Base-by-base conservation (phyloP, 2,113 vertebrate genomes). In the Labeo rohita region DNA sequence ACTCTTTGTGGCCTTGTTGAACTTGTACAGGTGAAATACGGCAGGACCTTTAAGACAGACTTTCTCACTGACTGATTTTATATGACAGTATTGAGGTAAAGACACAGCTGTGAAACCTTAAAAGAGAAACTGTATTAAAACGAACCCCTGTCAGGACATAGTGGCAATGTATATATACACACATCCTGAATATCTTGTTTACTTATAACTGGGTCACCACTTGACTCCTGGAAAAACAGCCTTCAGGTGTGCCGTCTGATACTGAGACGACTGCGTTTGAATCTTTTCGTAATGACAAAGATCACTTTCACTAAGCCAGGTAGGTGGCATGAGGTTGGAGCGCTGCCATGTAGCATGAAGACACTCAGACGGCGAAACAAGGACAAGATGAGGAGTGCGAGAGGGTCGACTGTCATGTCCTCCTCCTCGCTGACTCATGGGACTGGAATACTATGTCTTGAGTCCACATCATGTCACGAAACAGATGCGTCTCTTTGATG, bases 401-500 rank as follows among this genome's bases (percentile, higher is more conserved):
- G 56, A 72, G 72, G 43, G 13, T 36, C 34, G 66, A 65, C 66
- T 84, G 76, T 84, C 88, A 86, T 21, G 50, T 49, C 49, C 49
- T 50, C 59, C 70, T 66, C 36, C 45, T 28, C 47, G 34, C 56
- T 50, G 50, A 75, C 56, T 72, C 77, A 59, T 8, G 76, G 82
- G 70, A 50, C 78, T 34, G 34, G 59, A 81, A 28, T 28, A 28
- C 28, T 28, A 28, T 28, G 28, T 28, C 28, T 28, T 28, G 28
- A 28, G 28, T 87, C 80, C 59, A 80, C 87, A 28, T 87, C 87
- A 28, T 89, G 82, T 90, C 80, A 66, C 34, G 75, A 90, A 90
- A 91, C 89, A 91, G 88, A 91, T 89, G 89, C 81, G 86, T 88
- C 70, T 74, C 87, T 94, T 93, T 92, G 92, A 93, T 92, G 91